Evolutionary conservation across 2,888 invertebrate genomes (phyloP), one percentile per base, ranked within the genome.

Genomic region (Leucophenga maculata): DNA sequence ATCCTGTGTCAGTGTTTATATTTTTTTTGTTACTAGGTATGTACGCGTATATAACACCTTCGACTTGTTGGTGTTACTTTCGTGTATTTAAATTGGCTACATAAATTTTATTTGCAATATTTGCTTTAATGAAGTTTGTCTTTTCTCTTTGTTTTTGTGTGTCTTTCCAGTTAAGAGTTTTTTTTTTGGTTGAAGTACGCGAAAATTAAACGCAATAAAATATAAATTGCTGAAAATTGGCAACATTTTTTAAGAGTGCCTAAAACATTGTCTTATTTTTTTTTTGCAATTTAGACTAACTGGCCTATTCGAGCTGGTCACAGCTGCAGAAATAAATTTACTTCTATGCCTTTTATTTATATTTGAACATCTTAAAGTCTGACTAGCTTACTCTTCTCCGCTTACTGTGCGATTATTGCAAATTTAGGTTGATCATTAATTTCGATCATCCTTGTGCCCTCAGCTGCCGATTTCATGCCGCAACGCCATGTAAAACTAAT

Each of bases 71-170:
- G 6, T 64, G 65, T 65, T 65, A 20, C 31, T 72, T 71, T 76
- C 57, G 75, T 81, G 76, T 79, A 78, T 78, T 82, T 82, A 83
- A 82, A 82, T 82, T 82, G 82, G 76, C 74, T 74, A 77, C 80
- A 82, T 82, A 77, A 77, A 82, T 82, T 76, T 78, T 71, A 78
- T 78, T 76, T 75, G 80, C 80, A 78, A 76, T 77, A 78, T 73
- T 80, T 76, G 82, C 77, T 78, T 77, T 83, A 78, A 81, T 82
- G 81, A 80, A 78, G 74, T 76, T 79, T 77, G 46, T 57, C 22
- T 65, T 70, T 55, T 16, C 16, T 50, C 50, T 50, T n/a, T 50
- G 50, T 14, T 67, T 64, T 69, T 70, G 64, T 65, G 68, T 20
- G 31, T 62, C 67, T 26, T 32, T 57, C 44, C 18, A 59, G 52